Conservation (phyloP, 2,888 invertebrate species). For the Drosophila helvetica region DNA sequence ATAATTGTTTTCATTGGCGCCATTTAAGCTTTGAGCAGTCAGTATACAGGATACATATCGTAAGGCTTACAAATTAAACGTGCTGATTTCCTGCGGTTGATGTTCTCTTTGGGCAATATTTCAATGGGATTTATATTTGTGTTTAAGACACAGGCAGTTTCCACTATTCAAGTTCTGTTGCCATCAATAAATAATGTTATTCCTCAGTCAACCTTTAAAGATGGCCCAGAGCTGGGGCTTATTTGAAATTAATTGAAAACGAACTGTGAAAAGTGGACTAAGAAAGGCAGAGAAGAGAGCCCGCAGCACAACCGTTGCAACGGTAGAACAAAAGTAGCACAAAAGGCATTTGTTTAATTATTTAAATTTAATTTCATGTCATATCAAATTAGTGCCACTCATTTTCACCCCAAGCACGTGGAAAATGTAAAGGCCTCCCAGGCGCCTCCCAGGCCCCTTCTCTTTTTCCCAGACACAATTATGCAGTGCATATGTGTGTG, state of each 20-base stretch:
- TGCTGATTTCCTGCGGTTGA: constrained; percentile 5
- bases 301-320: not conserved
- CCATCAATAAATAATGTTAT: not conserved
- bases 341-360: constrained; percentile 68
- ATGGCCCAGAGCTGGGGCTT: not conserved
- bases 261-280: constrained; percentile 1
- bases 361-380: constrained; percentile 76
- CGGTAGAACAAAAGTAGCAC: constrained; percentile 8
- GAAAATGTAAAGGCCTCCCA: constrained; percentile 31
- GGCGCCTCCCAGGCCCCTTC: not conserved
- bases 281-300: not conserved
- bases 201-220: not conserved
- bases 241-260: constrained; percentile 34
- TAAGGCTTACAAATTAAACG: constrained; percentile 11
- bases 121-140: too few relatives aligned
- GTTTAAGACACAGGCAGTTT: too few relatives aligned
- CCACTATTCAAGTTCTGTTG: too few relatives aligned
- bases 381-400: constrained; percentile 75
- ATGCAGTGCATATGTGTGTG: constrained; percentile 1
- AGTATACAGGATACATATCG: too few relatives aligned
- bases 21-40: not conserved
- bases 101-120: too few relatives aligned
- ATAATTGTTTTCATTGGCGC: constrained; percentile 14
- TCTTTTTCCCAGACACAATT: not conserved
- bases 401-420: constrained; percentile 63